Percentiles rank a stretch among this genome's conserved stretches.
Evolutionary conservation across 2,888 invertebrate genomes (phyloP).

Genomic region (Oscheius sp.): DNA sequence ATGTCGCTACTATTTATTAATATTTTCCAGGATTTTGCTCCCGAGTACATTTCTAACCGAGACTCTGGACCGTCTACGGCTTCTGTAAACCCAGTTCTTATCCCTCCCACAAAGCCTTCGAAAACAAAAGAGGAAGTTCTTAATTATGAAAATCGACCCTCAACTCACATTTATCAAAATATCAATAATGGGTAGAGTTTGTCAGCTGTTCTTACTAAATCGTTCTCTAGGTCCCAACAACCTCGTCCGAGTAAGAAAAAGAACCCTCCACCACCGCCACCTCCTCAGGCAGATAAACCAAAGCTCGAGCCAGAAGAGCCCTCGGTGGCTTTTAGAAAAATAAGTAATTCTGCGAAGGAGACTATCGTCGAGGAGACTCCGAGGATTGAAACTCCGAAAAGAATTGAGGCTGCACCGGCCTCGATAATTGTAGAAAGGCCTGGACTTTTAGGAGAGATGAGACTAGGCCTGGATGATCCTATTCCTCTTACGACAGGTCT

Average conservation of each 20-base stretch:
- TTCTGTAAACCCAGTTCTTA: neutral
- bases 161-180: slow-evolving; percentile 12
- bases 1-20: neutral
- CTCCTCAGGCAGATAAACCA: slow-evolving; percentile 17
- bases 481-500: slow-evolving; percentile 17
- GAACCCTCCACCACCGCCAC: slow-evolving; percentile 27
- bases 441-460: slow-evolving; percentile 22
- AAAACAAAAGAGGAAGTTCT: neutral
- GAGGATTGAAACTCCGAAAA: neutral
- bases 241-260: slow-evolving; percentile 25
- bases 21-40: slow-evolving; percentile 4
- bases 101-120: neutral
- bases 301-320: neutral
- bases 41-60: slow-evolving; percentile 6
- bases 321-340: slow-evolving; percentile 4
- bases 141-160: slow-evolving; percentile 17
- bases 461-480: slow-evolving; percentile 15
- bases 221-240: too few species aligned
- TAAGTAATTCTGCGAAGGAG: neutral
- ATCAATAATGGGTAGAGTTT: too few species aligned
- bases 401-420: neutral
- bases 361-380: neutral
- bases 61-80: neutral
- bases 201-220: too few species aligned
- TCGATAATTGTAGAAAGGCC: slow-evolving; percentile 22